phyloP scores from a whole-genome alignment of 2,888 invertebrate species.

The Disparrhopalites patrizii region DNA sequence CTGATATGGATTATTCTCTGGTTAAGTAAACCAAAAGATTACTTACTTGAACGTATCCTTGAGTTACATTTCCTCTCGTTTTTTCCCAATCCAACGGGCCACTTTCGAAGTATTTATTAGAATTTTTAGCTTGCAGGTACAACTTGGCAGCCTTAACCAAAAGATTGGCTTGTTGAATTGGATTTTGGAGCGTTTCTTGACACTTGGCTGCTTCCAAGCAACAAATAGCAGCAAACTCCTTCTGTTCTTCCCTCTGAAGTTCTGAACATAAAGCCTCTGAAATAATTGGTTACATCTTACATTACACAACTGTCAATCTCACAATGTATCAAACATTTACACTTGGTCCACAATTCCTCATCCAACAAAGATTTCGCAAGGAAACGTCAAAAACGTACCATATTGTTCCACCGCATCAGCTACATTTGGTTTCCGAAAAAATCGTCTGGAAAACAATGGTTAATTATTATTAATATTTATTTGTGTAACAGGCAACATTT shows the following conservation, averaged over 20 bases:
- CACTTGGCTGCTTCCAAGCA: conserved; percentile 44
- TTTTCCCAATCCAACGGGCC: background rate
- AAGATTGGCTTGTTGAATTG: conserved; percentile 41
- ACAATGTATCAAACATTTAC: background rate
- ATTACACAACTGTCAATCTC: no score
- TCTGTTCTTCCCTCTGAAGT: conserved; percentile 44
- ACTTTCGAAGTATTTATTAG: conserved; percentile 17
- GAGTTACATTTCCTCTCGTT: conserved; percentile 1
- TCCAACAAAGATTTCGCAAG: background rate
- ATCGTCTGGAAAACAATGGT: conserved; percentile 36
- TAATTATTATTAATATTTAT: no score
- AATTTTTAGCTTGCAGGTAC: conserved; percentile 22
- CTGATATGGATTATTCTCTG: no score
- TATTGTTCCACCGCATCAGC: conserved; percentile 47
- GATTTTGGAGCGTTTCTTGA: conserved; percentile 45
- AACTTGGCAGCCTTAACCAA: conserved; percentile 37
- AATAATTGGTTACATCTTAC: conserved; percentile 12
- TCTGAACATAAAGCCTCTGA: conserved; percentile 43
- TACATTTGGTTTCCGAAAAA: conserved; percentile 48
- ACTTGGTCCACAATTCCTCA: background rate
- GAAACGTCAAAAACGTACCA: conserved; percentile 30
- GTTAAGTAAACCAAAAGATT: background rate
- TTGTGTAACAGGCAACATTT: no score
- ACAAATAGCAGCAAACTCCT: conserved; percentile 45
- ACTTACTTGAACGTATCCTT: conserved; percentile 39